These are phyloP conservation scores for Lycaena phlaeas DNA, from an alignment of 2,888 invertebrate species.

Conservation along the genomic window DNA sequence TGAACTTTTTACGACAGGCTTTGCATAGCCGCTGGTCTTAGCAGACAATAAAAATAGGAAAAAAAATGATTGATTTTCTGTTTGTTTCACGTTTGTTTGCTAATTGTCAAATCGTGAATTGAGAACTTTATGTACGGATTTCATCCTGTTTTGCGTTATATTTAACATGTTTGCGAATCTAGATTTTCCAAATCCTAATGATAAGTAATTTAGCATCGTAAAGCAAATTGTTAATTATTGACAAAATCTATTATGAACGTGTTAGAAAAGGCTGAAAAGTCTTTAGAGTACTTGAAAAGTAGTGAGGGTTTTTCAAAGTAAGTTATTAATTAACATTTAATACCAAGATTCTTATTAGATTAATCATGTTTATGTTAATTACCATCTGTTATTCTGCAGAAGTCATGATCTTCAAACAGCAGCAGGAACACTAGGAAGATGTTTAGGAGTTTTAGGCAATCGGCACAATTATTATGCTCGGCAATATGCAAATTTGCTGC, in stretches of 20 bases:
- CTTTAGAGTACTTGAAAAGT: slow-evolving; percentile 55
- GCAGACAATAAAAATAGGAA: too few species aligned
- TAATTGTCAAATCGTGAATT: neutral
- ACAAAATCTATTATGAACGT: slow-evolving; percentile 61
- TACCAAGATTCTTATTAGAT: too few species aligned
- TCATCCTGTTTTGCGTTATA: neutral
- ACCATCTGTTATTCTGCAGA: slow-evolving; percentile 33
- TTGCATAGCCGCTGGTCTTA: too few species aligned
- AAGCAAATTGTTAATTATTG: slow-evolving; percentile 8
- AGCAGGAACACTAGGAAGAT: slow-evolving; percentile 57
- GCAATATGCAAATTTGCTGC: slow-evolving; percentile 56
- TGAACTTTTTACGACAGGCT: too few species aligned
- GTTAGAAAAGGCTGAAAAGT: slow-evolving; percentile 63
- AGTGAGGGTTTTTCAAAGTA: slow-evolving; percentile 51
- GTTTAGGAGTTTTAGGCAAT: slow-evolving; percentile 55
- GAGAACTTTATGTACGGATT: neutral
- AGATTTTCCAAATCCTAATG: neutral
- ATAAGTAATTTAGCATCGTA: neutral
- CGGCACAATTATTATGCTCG: slow-evolving; percentile 53
- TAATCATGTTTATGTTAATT: slow-evolving; percentile 7
- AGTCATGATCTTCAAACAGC: slow-evolving; percentile 58
- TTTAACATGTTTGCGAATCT: neutral
- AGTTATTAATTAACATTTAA: too few species aligned
- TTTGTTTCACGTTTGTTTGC: neutral
- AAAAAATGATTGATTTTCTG: slow-evolving; percentile 5